Conservation (phyloP, 2,797 vertebrate species). For the Scarus forsteni region DNA sequence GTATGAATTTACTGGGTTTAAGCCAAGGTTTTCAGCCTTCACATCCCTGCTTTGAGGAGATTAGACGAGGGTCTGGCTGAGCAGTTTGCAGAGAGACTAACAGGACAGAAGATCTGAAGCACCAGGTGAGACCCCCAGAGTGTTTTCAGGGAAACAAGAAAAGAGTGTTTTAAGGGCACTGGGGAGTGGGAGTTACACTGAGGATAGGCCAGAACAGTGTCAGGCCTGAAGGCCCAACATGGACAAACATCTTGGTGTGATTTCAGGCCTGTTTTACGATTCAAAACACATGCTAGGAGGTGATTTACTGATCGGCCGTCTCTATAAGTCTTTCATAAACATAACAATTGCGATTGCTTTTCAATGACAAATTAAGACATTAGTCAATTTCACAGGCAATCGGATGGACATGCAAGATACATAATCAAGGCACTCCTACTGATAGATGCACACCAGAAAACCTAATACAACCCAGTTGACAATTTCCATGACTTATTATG, state of each 20-base stretch:
- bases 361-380: conserved; percentile 4
- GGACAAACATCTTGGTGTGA: conserved; percentile 62
- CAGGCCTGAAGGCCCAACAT: conserved; percentile 47
- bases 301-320: conserved; percentile 18
- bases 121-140: conserved; percentile 26
- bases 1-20: conserved; percentile 63
- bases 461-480: too few relatives aligned
- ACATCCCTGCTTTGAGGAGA: conserved; percentile 71
- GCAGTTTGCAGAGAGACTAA: conserved; percentile 45
- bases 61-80: conserved; percentile 57
- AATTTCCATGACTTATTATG: too few relatives aligned
- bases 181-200: conserved; percentile 38
- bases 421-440: background rate
- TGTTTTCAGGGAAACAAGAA: conserved; percentile 39
- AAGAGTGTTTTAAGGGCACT: conserved; percentile 39
- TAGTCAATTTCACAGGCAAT: background rate
- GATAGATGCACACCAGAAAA: too few relatives aligned
- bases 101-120: conserved; percentile 43
- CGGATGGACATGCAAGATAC: background rate
- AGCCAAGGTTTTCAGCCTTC: conserved; percentile 54
- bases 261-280: conserved; percentile 53
- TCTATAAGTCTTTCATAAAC: conserved; percentile 34
- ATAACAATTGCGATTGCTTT: conserved; percentile 1
- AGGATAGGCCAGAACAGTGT: conserved; percentile 43
- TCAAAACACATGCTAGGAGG: conserved; percentile 49